Percentiles rank a stretch among this genome's conserved stretches.
These are phyloP conservation scores for Garrulus glandarius DNA, from an alignment of 2,797 vertebrate species.

Conservation along the genomic window DNA sequence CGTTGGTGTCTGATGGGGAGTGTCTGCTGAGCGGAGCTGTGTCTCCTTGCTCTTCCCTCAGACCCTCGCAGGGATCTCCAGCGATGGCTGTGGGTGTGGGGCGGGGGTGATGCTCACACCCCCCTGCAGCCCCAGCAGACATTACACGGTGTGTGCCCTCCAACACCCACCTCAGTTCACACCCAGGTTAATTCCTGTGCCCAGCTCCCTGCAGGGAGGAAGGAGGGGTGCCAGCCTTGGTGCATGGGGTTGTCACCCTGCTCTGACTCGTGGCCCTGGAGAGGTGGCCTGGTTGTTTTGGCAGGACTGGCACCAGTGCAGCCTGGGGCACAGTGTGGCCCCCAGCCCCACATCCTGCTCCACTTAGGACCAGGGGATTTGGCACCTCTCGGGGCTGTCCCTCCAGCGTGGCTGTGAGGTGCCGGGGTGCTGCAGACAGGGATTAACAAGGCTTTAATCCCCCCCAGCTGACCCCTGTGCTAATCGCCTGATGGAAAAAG, in stretches of 20 bases:
- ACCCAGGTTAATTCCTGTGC: background rate
- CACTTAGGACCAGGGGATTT: rapidly evolving
- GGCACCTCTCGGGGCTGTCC: background rate
- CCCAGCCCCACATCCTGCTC: background rate
- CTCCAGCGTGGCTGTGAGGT: background rate
- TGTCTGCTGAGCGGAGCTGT: rapidly evolving
- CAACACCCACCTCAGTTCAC: rapidly evolving
- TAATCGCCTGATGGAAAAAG: constrained; percentile 50
- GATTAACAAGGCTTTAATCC: constrained; percentile 21
- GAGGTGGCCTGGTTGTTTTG: rapidly evolving
- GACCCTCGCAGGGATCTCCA: background rate
- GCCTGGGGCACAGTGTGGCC: background rate
- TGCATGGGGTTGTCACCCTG: rapidly evolving
- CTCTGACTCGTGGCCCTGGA: background rate
- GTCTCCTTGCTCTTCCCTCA: background rate
- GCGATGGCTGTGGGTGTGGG: rapidly evolving
- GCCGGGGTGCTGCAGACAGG: background rate
- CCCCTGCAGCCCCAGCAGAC: background rate
- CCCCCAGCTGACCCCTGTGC: background rate
- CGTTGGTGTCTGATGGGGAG: rapidly evolving
- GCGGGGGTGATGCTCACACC: background rate
- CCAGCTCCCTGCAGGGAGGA: background rate
- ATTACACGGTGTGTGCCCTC: rapidly evolving
- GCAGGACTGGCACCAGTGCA: background rate
- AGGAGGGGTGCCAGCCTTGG: background rate